Evolutionary conservation across 2,113 vertebrate species (phyloP).

Genomic region (Tiliqua scincoides): DNA sequence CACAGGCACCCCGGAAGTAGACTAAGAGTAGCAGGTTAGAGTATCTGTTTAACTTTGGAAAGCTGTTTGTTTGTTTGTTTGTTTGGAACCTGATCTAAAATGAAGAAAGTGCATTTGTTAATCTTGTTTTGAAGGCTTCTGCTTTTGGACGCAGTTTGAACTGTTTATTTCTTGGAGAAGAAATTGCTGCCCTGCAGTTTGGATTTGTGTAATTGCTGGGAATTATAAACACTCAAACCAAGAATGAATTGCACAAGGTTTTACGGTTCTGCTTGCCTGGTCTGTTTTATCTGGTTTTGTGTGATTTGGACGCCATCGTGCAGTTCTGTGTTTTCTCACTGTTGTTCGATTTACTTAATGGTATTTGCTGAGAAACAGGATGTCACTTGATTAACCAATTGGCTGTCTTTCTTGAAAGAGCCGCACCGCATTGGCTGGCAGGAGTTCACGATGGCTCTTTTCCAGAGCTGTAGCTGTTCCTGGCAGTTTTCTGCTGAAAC

Average conservation of each 20-base stretch:
- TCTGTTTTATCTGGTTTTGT: constrained; percentile 10
- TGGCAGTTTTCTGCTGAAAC: constrained; percentile 28
- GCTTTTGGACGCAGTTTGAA: neutral
- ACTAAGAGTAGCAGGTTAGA: too few species aligned
- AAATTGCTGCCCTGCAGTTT: neutral
- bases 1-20: too few species aligned
- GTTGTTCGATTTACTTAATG: constrained; percentile 37
- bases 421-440: neutral
- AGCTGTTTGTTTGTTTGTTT: too few species aligned
- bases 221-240: constrained; percentile 28
- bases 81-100: neutral
- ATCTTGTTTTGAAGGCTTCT: neutral
- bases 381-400: constrained; percentile 11
- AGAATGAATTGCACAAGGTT: neutral
- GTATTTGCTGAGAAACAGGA: neutral
- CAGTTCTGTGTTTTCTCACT: neutral
- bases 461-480: neutral
- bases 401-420: constrained; percentile 4
- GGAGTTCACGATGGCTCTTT: neutral
- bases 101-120: neutral
- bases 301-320: constrained; percentile 41
- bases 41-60: too few species aligned
- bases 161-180: too few species aligned
- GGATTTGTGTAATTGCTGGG: constrained; percentile 22
- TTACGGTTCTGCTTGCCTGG: neutral